Evolutionary conservation across 2,888 invertebrate genomes (phyloP), one percentile per base, ranked within the genome.

Genomic region (Pollenia amentaria): DNA sequence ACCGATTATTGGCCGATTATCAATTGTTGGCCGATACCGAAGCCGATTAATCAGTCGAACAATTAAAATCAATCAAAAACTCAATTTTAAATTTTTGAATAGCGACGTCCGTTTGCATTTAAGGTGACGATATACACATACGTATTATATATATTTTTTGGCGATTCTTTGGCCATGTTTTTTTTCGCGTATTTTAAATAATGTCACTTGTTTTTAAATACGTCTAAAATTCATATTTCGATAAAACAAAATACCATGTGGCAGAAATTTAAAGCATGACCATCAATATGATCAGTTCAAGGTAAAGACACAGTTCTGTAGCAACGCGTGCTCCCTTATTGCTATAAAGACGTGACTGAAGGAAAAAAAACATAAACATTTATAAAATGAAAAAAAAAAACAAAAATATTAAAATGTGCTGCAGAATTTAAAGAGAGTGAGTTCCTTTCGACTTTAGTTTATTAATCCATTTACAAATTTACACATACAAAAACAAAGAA

Each of bases 211-310:
- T 29, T 29, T 29, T 29, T 29, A 29, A 29, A 29, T 29, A 6
- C 29, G 29, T 29, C 29, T 29, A 29, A 29, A 6, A 29, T 29
- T 29, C 4, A 29, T 6, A 6, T 29, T 21, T 11, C 3, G 3
- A 42, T 11, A 64, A 42, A 11, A n/a, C n/a, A 18, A 55, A 60
- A 46, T 6, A 67, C 40, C 81, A 85, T 73, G 67, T 82, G 81
- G 69, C 53, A 44, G 14, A 46, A 70, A 72, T 57, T 55, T 75
- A 65, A 69, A 11, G 51, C 72, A 62, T 70, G 81, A 78, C 81
- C 81, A 60, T 57, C 55, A 76, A 65, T 77, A 60, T 29, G 85
- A 82, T 82, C 82, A 85, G 85, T 77, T 80, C 82, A 85, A 78
- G 85, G 85, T 72, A 78, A 82, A 73, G 69, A 53, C 55, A 55